Evolutionary conservation across 2,888 invertebrate genomes (phyloP).

Genomic region (Rosalia funebris): DNA sequence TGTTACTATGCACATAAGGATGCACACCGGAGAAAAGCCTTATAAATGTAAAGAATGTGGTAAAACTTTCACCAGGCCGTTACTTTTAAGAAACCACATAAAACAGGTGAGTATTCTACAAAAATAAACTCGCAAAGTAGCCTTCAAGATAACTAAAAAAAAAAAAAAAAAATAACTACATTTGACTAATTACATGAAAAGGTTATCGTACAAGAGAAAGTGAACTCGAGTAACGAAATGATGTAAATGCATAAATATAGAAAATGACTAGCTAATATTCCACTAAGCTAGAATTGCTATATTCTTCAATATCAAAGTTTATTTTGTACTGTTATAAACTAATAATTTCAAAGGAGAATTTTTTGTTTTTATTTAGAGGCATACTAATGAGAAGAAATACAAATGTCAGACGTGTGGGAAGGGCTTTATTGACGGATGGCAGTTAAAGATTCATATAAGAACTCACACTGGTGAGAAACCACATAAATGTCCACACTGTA

Average conservation of each 20-base stretch:
- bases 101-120: constrained; percentile 1
- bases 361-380: constrained; percentile 9
- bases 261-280: too few species aligned
- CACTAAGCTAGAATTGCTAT: too few species aligned
- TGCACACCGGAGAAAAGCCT: constrained; percentile 11
- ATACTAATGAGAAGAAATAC: constrained; percentile 5
- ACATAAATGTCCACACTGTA: constrained; percentile 1
- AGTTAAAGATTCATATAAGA: constrained; percentile 5
- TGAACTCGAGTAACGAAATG: too few species aligned
- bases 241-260: too few species aligned
- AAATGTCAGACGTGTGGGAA: constrained; percentile 3
- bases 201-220: too few species aligned
- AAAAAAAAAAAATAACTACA: too few species aligned
- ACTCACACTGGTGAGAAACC: neutral
- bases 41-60: constrained; percentile 6
- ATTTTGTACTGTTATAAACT: too few species aligned
- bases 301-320: too few species aligned
- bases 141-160: neutral
- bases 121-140: neutral
- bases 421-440: constrained; percentile 10
- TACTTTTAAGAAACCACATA: constrained; percentile 7
- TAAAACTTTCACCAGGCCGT: constrained; percentile 4
- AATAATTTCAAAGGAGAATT: too few species aligned
- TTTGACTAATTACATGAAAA: too few species aligned
- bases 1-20: constrained; percentile 10